Percentiles rank a stretch among this genome's conserved stretches.
phyloP scores from a whole-genome alignment of 2,797 vertebrate species.

The Alauda arvensis region DNA sequence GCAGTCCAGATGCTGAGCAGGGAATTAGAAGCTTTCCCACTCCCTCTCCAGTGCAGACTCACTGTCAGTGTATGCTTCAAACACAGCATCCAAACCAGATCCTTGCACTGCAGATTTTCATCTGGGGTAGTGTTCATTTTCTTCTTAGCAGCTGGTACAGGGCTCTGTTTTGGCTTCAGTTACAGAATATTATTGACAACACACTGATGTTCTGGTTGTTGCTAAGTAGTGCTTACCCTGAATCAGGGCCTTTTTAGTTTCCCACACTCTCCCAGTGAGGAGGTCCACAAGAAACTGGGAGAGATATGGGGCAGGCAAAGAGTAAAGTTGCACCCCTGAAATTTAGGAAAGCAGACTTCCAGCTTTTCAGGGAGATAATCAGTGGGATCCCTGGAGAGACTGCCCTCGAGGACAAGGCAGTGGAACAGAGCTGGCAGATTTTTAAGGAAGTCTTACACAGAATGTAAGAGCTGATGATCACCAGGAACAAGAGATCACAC shows the following conservation, averaged over 20 bases:
- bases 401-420: background rate
- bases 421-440: background rate
- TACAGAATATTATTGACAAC: background rate
- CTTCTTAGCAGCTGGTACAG: background rate
- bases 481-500: background rate
- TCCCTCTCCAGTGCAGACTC: background rate
- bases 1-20: background rate
- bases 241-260: background rate
- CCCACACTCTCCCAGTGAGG: background rate
- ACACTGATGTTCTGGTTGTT: background rate
- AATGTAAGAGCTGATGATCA: background rate
- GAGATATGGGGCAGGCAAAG: background rate
- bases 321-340: background rate
- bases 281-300: background rate
- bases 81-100: background rate
- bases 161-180: background rate
- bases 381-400: background rate
- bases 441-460: background rate
- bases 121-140: background rate
- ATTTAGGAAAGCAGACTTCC: background rate
- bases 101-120: background rate
- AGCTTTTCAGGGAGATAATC: background rate
- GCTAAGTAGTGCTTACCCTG: background rate
- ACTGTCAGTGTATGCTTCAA: background rate
- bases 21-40: background rate